Conservation (phyloP, 92 coral and sea anemone genomes). For the Bergia puertoricense region DNA sequence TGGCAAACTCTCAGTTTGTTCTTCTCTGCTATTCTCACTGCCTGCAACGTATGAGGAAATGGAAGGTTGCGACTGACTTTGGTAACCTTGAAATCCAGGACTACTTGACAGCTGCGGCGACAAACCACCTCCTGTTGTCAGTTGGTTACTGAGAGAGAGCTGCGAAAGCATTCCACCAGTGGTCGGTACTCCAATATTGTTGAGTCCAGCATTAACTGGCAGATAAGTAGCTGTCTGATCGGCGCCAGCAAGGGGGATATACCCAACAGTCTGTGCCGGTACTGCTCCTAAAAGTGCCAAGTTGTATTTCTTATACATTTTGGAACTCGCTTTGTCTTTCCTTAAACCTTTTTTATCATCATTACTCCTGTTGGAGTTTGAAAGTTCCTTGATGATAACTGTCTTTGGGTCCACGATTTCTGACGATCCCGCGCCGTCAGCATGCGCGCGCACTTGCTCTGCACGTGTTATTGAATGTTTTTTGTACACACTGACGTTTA, state of each 20-base stretch:
- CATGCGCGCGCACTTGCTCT: neutral
- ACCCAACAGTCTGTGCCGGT: conserved; percentile 20
- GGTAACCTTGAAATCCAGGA: neutral
- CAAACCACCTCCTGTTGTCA: neutral
- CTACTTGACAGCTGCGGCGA: conserved; percentile 5
- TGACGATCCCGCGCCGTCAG: neutral
- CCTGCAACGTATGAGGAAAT: neutral
- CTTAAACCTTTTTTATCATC: neutral
- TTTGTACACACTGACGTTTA: neutral
- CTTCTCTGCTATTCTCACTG: neutral
- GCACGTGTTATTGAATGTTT: conserved; percentile 30
- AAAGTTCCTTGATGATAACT: neutral
- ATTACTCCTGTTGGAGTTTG: neutral
- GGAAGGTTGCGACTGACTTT: conserved; percentile 10
- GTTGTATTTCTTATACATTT: conserved; percentile 36
- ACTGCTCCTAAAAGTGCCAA: conserved; percentile 38
- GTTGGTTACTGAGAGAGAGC: conserved; percentile 17
- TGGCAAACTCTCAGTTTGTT: neutral
- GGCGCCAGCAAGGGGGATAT: conserved; percentile 13
- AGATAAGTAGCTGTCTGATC: conserved; percentile 25
- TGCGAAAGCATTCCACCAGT: conserved; percentile 17
- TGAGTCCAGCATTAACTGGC: neutral
- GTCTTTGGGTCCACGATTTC: neutral
- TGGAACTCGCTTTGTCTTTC: neutral
- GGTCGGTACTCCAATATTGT: neutral